Evolutionary conservation across 2,888 invertebrate species (phyloP).

Genomic region (Erebia aethiops): DNA sequence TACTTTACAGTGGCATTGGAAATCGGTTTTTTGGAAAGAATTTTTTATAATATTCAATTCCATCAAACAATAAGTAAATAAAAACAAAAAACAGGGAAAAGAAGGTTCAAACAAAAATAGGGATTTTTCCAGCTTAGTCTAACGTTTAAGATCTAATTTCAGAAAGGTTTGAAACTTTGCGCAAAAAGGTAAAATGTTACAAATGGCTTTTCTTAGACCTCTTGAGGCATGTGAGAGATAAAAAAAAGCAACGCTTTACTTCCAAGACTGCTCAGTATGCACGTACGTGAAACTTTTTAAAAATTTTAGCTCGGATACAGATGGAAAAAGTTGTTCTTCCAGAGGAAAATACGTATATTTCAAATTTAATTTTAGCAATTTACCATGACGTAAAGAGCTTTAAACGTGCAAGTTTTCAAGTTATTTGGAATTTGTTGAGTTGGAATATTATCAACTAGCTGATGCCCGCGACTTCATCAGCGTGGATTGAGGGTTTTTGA

Average conservation of each 20-base stretch:
- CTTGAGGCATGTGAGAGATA: slow-evolving; percentile 19
- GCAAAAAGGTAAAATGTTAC: slow-evolving; percentile 16
- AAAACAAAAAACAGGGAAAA: neutral
- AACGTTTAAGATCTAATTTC: neutral
- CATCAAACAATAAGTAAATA: too few species aligned
- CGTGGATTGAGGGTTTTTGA: too few species aligned
- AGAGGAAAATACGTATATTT: slow-evolving; percentile 8
- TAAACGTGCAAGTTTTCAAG: neutral
- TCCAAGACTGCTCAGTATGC: slow-evolving; percentile 5
- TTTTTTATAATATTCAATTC: too few species aligned
- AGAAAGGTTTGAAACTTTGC: slow-evolving; percentile 8
- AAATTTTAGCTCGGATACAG: slow-evolving; percentile 10
- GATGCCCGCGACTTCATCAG: too few species aligned
- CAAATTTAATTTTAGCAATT: slow-evolving; percentile 14
- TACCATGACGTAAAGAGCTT: neutral
- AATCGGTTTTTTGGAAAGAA: too few species aligned
- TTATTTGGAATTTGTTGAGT: too few species aligned
- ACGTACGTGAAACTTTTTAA: slow-evolving; percentile 15
- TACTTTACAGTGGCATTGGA: too few species aligned
- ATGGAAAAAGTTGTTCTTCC: slow-evolving; percentile 11
- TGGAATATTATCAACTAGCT: too few species aligned
- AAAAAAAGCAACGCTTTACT: slow-evolving; percentile 12
- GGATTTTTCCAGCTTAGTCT: neutral
- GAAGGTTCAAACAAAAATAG: too few species aligned
- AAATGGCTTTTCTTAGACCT: slow-evolving; percentile 6